Percentiles rank a stretch among this genome's conserved stretches.
These are phyloP conservation scores for Lithophane leautieri DNA, from an alignment of 2,888 invertebrate species.

Conservation along the genomic window DNA sequence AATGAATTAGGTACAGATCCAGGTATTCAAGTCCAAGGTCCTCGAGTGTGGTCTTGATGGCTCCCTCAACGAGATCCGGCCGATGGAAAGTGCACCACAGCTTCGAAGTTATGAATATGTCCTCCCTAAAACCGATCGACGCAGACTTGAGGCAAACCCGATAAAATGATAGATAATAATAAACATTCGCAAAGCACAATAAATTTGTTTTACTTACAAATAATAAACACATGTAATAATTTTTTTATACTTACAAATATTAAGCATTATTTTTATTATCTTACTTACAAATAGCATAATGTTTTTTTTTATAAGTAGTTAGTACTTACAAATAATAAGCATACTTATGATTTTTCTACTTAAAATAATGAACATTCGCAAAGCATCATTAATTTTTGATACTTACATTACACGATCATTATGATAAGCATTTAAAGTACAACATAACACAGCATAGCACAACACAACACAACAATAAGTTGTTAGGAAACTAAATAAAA, in stretches of 20 bases:
- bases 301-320: no score
- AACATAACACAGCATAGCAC: background rate
- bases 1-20: constrained; percentile 97
- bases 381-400: background rate
- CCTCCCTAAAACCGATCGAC: constrained; percentile 80
- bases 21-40: constrained; percentile 94
- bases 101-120: constrained; percentile 94
- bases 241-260: background rate
- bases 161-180: background rate
- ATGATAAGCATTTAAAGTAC: background rate
- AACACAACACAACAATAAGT: background rate
- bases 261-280: no score
- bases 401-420: background rate
- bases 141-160: background rate
- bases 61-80: constrained; percentile 93
- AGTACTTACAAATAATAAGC: no score
- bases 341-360: background rate
- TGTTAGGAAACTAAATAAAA: background rate
- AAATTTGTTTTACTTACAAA: background rate
- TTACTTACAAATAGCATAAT: no score
- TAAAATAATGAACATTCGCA: background rate
- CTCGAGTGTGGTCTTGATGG: constrained; percentile 92
- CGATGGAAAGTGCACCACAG: constrained; percentile 97
- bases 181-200: background rate
- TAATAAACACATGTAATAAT: background rate